Percentiles rank a stretch among this genome's conserved stretches.
Conservation (phyloP, 2,797 vertebrate genomes). For the Sebastes diaconus region DNA sequence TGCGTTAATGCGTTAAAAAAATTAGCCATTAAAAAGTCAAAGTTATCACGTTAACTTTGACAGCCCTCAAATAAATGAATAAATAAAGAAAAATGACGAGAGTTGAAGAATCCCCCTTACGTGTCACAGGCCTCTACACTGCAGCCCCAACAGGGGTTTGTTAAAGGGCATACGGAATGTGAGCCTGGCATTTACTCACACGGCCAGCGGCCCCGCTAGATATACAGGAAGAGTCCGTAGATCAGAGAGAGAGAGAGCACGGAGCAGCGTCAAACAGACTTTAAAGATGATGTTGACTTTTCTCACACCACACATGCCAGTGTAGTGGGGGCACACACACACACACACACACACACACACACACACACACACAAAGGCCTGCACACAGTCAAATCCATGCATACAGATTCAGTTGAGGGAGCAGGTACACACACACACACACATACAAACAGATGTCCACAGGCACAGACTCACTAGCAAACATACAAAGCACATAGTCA, state of each 20-base stretch:
- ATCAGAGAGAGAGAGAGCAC: conserved; percentile 49
- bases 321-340: neutral
- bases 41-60: too few species aligned
- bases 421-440: neutral
- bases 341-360: conserved; percentile 3
- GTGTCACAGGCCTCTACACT: conserved; percentile 25
- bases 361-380: neutral
- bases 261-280: conserved; percentile 48
- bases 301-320: conserved; percentile 38
- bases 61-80: too few species aligned
- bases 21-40: too few species aligned
- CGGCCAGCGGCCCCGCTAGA: conserved; percentile 29
- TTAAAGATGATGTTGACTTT: conserved; percentile 72
- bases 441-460: neutral
- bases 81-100: neutral
- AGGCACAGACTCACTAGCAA: conserved; percentile 11
- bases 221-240: conserved; percentile 50
- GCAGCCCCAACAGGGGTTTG: conserved; percentile 14
- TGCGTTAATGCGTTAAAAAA: too few species aligned
- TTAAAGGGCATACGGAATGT: conserved; percentile 59
- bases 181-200: conserved; percentile 67
- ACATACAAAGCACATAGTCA: conserved; percentile 26
- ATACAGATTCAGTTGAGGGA: neutral
- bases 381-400: neutral
- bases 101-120: conserved; percentile 18